Evolutionary conservation across 1,140 invertebrate species (phyloP).

Genomic region (Micrasema longulum): DNA sequence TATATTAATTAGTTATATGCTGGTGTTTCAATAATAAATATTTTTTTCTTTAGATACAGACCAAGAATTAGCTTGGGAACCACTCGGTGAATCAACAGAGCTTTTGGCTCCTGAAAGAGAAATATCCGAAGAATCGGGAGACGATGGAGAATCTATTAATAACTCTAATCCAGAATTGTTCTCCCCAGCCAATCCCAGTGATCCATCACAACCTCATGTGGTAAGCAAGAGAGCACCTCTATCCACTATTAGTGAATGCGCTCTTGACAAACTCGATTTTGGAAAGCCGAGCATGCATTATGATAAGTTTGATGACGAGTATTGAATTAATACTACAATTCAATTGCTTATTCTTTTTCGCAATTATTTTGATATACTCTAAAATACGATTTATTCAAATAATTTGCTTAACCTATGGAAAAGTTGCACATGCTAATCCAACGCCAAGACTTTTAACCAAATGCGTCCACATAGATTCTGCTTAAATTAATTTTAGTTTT

Average conservation of each 20-base stretch:
- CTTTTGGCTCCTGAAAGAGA: constrained; percentile 67
- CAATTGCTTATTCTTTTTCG: not conserved
- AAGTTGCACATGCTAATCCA: no score
- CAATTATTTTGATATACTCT: no score
- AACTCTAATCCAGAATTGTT: constrained; percentile 35
- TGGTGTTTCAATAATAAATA: not conserved
- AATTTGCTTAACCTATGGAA: no score
- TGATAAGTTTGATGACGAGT: constrained; percentile 47
- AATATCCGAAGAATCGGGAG: constrained; percentile 67
- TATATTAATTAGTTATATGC: no score
- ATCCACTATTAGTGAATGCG: constrained; percentile 61
- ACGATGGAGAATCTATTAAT: constrained; percentile 60
- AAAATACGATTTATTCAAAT: no score
- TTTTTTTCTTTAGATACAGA: constrained; percentile 59
- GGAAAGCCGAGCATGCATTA: constrained; percentile 46
- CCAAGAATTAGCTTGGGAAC: constrained; percentile 66
- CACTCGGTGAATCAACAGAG: constrained; percentile 67
- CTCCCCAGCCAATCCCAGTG: constrained; percentile 52
- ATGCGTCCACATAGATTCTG: no score
- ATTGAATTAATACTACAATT: constrained; percentile 24
- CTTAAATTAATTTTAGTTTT: no score
- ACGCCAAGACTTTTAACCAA: no score
- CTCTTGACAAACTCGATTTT: constrained; percentile 56
- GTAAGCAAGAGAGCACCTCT: constrained; percentile 62
- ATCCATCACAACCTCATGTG: constrained; percentile 56